Evolutionary conservation across 2,888 invertebrate species (phyloP).

Genomic region (Ypsolopha scabrella): DNA sequence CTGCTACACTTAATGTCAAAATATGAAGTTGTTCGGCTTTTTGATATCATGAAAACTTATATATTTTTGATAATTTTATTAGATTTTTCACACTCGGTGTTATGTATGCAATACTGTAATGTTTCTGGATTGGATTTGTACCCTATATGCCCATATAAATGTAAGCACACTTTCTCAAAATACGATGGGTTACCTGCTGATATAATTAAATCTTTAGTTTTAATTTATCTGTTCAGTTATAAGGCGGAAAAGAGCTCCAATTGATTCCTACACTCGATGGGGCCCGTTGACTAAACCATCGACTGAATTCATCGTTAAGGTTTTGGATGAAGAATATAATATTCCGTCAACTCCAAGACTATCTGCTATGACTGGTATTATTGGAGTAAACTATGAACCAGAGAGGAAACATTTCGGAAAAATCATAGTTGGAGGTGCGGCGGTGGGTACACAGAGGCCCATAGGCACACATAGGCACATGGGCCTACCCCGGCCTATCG

Average conservation of each 20-base stretch:
- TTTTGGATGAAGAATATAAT: constrained; percentile 44
- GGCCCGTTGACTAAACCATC: constrained; percentile 33
- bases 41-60: constrained; percentile 53
- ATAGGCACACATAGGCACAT: too few species aligned
- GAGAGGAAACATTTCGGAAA: too few species aligned
- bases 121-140: constrained; percentile 28
- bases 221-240: constrained; percentile 21
- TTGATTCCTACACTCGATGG: constrained; percentile 52
- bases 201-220: not conserved
- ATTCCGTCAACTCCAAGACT: too few species aligned
- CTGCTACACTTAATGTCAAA: constrained; percentile 33
- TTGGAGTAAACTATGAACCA: too few species aligned
- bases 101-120: constrained; percentile 23
- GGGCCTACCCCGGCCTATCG: too few species aligned
- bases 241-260: constrained; percentile 40
- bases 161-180: constrained; percentile 26
- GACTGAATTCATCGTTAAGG: constrained; percentile 54
- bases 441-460: too few species aligned
- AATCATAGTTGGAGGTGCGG: too few species aligned
- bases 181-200: not conserved
- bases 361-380: too few species aligned
- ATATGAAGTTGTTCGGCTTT: constrained; percentile 31
- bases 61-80: constrained; percentile 42
- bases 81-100: constrained; percentile 37
- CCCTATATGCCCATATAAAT: constrained; percentile 30